Evolutionary conservation across 2,888 invertebrate species (phyloP), one percentile per base, ranked within the genome.

Genomic region (Bugulina stolonifera): DNA sequence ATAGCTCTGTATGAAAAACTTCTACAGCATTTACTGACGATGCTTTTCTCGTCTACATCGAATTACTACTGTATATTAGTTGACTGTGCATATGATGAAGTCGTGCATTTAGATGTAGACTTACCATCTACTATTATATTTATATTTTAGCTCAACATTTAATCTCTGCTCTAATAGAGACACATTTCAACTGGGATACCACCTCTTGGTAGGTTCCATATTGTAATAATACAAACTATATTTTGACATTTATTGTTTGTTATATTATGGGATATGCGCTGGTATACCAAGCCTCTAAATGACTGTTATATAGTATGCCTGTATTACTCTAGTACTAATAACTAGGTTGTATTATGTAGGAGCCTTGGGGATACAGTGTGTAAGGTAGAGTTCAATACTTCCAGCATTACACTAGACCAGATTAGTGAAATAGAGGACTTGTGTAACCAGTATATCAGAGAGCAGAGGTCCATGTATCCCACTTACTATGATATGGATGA

Each of bases 141-240:
- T n/a, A n/a, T n/a, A n/a, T n/a, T n/a, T n/a, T n/a, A 90, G 90
- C 91, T 0, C 93, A 93, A 81, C 93, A 94, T 84, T 86, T 94
- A 35, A 87, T 94, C 29, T 90, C 92, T 18, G 92, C 93, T 0
- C 84, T 93, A 69, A 87, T 92, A 52, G 91, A 92, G 77, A 86
- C 87, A 29, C 88, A 90, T 78, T 89, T 88, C 83, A 88, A 88
- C 18, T 88, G 89, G 73, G 84, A 87, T 0, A 93, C 93, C 2
- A 89, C 90, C 0, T 91, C 92, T 0, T 93, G 93, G 83, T 83
- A 75, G 75, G 76, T 74, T n/a, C 35, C 1, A 22, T 10, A 22
- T 52, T 52, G 22, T 14, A 14, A 52, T 52, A 14, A 14, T 52
- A 22, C 52, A 52, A 52, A 52, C 52, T 52, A 52, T 14, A 22